Percentiles rank a stretch among this genome's conserved stretches.
phyloP scores from a whole-genome alignment of 2,888 invertebrate genomes.

The Dione vanillae region DNA sequence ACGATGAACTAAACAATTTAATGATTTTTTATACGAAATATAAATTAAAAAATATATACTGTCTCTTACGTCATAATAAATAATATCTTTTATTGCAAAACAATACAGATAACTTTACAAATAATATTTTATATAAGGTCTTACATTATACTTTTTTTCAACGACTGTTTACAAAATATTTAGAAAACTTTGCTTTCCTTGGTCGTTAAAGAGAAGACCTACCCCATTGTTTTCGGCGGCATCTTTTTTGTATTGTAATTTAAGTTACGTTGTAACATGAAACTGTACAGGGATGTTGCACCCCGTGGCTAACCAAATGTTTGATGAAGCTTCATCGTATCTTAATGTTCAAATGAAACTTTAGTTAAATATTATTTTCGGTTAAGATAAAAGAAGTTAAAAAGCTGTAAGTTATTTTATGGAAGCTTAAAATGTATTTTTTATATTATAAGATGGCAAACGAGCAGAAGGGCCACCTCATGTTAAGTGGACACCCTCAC shows the following conservation, averaged over 20 bases:
- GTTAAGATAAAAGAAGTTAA: neutral
- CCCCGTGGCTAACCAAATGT: constrained; percentile 10
- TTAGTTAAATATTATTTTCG: neutral
- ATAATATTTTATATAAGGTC: too few relatives aligned
- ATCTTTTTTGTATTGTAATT: constrained; percentile 12
- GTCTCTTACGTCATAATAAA: too few relatives aligned
- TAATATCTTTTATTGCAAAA: too few relatives aligned
- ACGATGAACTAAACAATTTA: too few relatives aligned
- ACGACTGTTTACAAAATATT: neutral
- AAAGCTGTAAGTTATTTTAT: too few relatives aligned
- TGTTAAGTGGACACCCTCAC: too few relatives aligned
- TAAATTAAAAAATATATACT: too few relatives aligned
- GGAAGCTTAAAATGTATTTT: too few relatives aligned
- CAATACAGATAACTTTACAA: too few relatives aligned
- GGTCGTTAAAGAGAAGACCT: constrained; percentile 2
- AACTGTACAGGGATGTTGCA: constrained; percentile 8
- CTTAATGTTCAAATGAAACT: neutral
- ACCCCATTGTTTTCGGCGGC: constrained; percentile 3
- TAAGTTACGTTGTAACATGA: constrained; percentile 22
- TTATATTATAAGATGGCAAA: too few relatives aligned
- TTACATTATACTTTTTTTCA: neutral
- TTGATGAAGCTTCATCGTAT: neutral
- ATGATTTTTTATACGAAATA: too few relatives aligned
- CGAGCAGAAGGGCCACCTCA: too few relatives aligned
- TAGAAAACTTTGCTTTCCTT: neutral